Percentiles rank a stretch among this genome's conserved stretches.
phyloP scores from a whole-genome alignment of 2,797 vertebrate genomes.

The Odontamblyopus lacepedii region DNA sequence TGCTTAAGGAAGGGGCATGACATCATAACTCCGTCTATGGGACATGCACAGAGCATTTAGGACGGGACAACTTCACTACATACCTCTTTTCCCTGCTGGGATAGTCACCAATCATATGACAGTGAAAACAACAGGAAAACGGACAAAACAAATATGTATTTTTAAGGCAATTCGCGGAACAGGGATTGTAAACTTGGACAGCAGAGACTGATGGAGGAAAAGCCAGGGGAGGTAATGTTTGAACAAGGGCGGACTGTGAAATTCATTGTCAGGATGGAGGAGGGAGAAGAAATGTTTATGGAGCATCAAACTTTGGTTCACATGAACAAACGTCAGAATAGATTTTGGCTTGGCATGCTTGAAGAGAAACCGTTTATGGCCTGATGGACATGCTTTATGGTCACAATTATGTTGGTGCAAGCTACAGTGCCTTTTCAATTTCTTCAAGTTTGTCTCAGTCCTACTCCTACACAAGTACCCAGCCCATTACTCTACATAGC shows the following conservation, averaged over 20 bases:
- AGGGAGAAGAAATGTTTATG: conserved; percentile 70
- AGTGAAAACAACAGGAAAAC: conserved; percentile 95
- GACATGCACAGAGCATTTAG: conserved; percentile 92
- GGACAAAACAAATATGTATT: conserved; percentile 72
- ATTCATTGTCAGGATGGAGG: conserved; percentile 70
- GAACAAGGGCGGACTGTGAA: conserved; percentile 69
- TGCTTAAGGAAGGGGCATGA: conserved; percentile 61
- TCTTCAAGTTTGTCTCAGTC: conserved; percentile 43
- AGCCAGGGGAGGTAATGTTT: conserved; percentile 68
- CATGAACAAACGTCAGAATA: conserved; percentile 71
- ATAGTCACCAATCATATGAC: conserved; percentile 95
- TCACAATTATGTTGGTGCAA: conserved; percentile 70
- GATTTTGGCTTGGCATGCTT: conserved; percentile 73
- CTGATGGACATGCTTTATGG: conserved; percentile 78
- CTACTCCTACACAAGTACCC: conserved; percentile 49
- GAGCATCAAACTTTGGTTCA: conserved; percentile 68
- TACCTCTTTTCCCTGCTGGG: conserved; percentile 99
- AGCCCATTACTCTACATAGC: conserved; percentile 46
- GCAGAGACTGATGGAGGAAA: conserved; percentile 69
- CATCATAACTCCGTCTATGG: conserved; percentile 71
- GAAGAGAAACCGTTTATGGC: conserved; percentile 69
- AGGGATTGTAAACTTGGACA: conserved; percentile 54
- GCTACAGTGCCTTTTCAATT: conserved; percentile 54
- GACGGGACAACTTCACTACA: conserved; percentile 85
- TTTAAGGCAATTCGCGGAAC: conserved; percentile 80